A percentile compares a stretch with the other conserved stretches of the same genome.
These are phyloP conservation scores for Brotula barbata DNA, from an alignment of 2,797 vertebrate genomes.

Conservation along the genomic window DNA sequence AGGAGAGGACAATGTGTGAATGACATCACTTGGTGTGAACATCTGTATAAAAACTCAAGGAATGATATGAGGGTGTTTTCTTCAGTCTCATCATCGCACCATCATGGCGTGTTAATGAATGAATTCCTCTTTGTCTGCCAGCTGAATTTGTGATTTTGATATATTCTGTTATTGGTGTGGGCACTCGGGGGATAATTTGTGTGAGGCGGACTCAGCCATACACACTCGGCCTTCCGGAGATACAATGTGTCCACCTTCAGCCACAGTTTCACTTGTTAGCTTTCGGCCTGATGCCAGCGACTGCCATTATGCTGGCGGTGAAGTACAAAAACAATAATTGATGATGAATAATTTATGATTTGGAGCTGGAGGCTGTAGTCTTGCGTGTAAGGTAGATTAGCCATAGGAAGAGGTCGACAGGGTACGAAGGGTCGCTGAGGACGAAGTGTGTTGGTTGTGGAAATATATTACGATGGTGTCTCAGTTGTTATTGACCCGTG, in stretches of 20 bases:
- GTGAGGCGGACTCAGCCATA: conserved; percentile 39
- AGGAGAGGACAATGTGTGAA: neutral
- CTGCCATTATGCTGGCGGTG: conserved; percentile 14
- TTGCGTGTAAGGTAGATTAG: conserved; percentile 36
- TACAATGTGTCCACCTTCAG: conserved; percentile 32
- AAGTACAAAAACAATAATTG: conserved; percentile 32
- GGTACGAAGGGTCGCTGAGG: conserved; percentile 21
- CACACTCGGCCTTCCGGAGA: conserved; percentile 17
- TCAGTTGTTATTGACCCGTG: neutral
- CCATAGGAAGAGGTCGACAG: conserved; percentile 14
- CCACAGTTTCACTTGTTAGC: conserved; percentile 29
- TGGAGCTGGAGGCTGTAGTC: conserved; percentile 8
- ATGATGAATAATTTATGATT: conserved; percentile 47
- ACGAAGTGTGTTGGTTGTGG: conserved; percentile 27
- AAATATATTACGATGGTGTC: conserved; percentile 20
- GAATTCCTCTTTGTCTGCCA: neutral
- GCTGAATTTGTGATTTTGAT: conserved; percentile 21
- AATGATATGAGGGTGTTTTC: too few species aligned
- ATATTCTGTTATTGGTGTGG: conserved; percentile 24
- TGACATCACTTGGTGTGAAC: too few species aligned
- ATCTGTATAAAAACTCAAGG: too few species aligned
- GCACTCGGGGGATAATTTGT: conserved; percentile 7
- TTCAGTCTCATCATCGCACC: too few species aligned
- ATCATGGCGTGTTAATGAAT: too few species aligned
- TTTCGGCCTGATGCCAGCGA: conserved; percentile 9